phyloP scores from a whole-genome alignment of 2,113 vertebrate species.

The Prinia subflava region DNA sequence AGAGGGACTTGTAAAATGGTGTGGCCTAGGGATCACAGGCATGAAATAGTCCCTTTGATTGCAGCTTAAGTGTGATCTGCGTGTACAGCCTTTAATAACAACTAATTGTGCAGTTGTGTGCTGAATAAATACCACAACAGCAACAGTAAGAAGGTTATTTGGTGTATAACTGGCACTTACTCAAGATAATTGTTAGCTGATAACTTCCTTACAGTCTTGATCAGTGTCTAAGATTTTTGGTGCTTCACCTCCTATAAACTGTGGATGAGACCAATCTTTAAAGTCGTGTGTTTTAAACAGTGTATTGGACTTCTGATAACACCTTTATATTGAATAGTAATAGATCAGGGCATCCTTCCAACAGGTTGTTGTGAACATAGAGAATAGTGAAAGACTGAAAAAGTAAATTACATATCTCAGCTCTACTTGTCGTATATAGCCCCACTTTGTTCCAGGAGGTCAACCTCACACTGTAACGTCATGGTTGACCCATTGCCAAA shows the following conservation, averaged over 20 bases:
- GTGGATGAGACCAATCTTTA: not conserved
- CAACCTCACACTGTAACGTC: not conserved
- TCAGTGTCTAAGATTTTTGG: not conserved
- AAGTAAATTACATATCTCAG: not conserved
- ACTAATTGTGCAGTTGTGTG: not conserved
- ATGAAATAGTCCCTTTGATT: not conserved
- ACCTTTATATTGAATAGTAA: not conserved
- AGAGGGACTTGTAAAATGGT: not conserved
- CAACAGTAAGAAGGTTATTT: not conserved
- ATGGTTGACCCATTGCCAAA: not conserved
- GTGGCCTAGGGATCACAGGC: not conserved
- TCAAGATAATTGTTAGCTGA: not conserved
- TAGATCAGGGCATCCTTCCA: not conserved
- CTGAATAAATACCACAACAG: not conserved
- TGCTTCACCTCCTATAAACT: not conserved
- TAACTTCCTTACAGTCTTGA: not conserved
- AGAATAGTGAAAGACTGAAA: not conserved
- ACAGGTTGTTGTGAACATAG: not conserved
- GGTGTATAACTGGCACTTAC: not conserved
- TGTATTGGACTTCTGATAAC: not conserved
- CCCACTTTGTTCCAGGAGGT: not conserved
- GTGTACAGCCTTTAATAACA: not conserved
- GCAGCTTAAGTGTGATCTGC: not conserved
- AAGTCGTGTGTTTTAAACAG: not conserved
- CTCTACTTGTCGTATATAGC: not conserved